Conservation (phyloP, 2,113 vertebrate species). For the Chelonoidis abingdonii region DNA sequence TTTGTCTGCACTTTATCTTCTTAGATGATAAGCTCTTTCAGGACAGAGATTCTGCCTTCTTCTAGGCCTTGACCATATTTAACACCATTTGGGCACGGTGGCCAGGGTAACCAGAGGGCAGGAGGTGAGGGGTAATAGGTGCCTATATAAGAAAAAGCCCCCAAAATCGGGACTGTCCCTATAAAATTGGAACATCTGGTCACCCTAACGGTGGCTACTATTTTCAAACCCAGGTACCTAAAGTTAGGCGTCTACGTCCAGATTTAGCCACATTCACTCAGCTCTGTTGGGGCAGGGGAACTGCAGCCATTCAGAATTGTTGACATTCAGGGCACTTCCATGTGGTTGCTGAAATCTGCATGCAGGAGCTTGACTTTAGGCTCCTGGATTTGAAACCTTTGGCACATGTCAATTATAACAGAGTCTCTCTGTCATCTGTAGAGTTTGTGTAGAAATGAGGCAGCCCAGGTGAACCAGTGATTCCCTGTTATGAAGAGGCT, state of each 20-base stretch:
- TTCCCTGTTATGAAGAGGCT: fast-evolving
- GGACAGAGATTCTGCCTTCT: background rate
- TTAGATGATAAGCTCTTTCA: background rate
- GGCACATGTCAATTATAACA: background rate
- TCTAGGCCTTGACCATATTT: background rate
- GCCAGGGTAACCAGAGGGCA: too few species aligned
- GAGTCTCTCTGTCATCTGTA: background rate
- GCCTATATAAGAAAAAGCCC: too few species aligned
- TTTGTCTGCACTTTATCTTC: background rate
- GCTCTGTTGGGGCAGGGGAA: background rate
- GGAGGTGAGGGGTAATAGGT: too few species aligned
- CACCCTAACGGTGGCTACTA: too few species aligned
- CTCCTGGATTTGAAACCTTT: background rate
- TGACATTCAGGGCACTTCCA: background rate
- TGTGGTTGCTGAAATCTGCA: background rate
- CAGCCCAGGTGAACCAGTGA: background rate
- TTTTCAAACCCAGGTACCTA: background rate
- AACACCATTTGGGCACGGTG: background rate
- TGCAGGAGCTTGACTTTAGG: background rate
- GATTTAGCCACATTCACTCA: background rate
- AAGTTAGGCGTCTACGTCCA: background rate
- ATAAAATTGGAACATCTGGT: too few species aligned
- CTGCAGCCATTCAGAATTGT: background rate
- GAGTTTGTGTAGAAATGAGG: background rate
- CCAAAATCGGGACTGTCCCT: too few species aligned